Evolutionary conservation across 2,888 invertebrate genomes (phyloP).

Genomic region (Marasmarcha lunaedactyla): DNA sequence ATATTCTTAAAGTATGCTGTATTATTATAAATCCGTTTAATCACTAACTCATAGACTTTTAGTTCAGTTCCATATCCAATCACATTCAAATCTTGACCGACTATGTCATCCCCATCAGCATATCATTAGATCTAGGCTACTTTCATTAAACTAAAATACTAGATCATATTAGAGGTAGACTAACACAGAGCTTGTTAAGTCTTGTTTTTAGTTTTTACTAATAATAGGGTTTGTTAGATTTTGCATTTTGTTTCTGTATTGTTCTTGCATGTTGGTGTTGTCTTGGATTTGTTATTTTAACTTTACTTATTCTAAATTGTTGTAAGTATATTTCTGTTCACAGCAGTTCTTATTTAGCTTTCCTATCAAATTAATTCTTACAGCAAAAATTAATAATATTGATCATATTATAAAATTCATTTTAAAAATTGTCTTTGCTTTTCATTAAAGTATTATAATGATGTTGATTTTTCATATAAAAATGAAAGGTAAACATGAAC

Average conservation of each 20-base stretch:
- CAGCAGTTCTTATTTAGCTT: too few species aligned
- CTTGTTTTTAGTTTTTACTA: slow-evolving; percentile 30
- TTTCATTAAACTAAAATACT: slow-evolving; percentile 25
- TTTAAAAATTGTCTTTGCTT: too few species aligned
- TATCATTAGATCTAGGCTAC: slow-evolving; percentile 28
- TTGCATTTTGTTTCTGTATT: slow-evolving; percentile 47
- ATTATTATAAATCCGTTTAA: not conserved
- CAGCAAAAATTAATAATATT: too few species aligned
- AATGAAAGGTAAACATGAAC: too few species aligned
- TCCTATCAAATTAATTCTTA: too few species aligned
- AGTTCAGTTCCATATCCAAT: slow-evolving; percentile 29
- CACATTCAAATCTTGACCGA: slow-evolving; percentile 25
- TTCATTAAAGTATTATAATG: too few species aligned
- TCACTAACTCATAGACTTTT: not conserved
- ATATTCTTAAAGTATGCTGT: slow-evolving; percentile 22
- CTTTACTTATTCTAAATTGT: not conserved
- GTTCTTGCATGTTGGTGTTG: not conserved
- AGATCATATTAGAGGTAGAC: slow-evolving; percentile 22
- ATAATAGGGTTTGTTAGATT: slow-evolving; percentile 27
- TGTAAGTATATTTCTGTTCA: too few species aligned
- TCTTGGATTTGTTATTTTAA: not conserved
- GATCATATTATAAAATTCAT: too few species aligned
- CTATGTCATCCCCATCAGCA: slow-evolving; percentile 35
- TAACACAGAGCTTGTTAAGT: slow-evolving; percentile 45
- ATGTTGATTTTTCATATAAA: too few species aligned